phyloP scores from a whole-genome alignment of 2,113 vertebrate species.

The Xenus cinereus region DNA sequence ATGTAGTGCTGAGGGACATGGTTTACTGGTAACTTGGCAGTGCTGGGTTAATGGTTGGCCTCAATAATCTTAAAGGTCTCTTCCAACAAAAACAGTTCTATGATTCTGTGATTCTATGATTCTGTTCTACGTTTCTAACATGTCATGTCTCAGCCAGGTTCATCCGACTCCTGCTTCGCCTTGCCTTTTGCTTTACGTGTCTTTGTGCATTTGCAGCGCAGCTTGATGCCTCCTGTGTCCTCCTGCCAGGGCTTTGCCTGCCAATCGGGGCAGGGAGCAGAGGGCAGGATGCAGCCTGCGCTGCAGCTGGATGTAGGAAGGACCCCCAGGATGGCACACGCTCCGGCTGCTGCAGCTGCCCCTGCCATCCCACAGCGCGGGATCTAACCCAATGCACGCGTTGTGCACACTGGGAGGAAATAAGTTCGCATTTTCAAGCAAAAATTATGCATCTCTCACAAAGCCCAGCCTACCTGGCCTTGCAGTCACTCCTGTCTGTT shows the following conservation, averaged over 20 bases:
- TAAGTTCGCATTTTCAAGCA: background rate
- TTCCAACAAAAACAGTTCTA: background rate
- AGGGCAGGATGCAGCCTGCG: accelerated
- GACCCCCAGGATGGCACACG: background rate
- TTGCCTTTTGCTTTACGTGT: background rate
- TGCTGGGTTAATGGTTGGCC: background rate
- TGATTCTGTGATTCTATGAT: background rate
- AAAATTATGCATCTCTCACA: background rate
- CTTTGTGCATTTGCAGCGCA: accelerated
- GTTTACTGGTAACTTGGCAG: background rate
- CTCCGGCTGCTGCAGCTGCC: background rate
- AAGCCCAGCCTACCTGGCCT: background rate
- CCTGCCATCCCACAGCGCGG: accelerated
- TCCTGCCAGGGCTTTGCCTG: background rate
- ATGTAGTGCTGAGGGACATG: background rate
- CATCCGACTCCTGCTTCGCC: background rate
- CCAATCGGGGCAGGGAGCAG: background rate
- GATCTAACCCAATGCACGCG: background rate
- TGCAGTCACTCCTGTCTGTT: background rate
- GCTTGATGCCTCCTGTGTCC: background rate
- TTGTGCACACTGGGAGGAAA: background rate
- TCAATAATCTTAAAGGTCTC: background rate
- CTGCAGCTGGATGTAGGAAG: background rate
- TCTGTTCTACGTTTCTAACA: background rate
- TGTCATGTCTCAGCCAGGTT: background rate